Evolutionary conservation across 2,888 invertebrate species (phyloP), one percentile per base, ranked within the genome.

Genomic region (Harpalus rubripes): DNA sequence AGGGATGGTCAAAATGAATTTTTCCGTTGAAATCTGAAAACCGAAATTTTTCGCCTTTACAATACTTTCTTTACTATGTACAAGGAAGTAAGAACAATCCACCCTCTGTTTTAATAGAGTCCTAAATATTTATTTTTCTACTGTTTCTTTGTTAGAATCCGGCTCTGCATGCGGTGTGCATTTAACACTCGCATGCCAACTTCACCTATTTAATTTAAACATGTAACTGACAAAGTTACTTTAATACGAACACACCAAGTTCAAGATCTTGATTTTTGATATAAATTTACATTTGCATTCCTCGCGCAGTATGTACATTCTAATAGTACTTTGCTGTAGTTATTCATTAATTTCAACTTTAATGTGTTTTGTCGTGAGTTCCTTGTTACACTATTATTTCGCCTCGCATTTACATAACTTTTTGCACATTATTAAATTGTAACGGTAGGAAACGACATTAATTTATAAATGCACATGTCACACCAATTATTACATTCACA

Each of bases 241-340:
- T 12, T 32, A 32, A 32, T 32, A 32, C 32, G 32, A 32, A 32
- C 44, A 52, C 44, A 32, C 44, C 44, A 52, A 52, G 44, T 52
- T 52, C 44, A 52, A 52, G 44, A 52, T 52, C 44, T 52, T 52
- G 44, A 52, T 52, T 52, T 52, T 52, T 52, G 44, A 52, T 52
- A 52, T 12, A 12, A 52, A 52, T 52, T 52, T 52, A 12, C 44
- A 52, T 52, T 52, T 52, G 44, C 44, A 52, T 52, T 32, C 32
- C 44, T 6, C 44, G 12, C 44, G 32, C 32, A 32, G 32, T 32
- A 52, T 52, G 44, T 52, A 12, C 44, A 52, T 8, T 52, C 12
- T 12, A 52, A 32, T 32, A 32, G 32, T 52, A 52, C 10, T 52
- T 52, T 52, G 44, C 44, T 52, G 32, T 32, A 32, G 32, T 32